Evolutionary conservation across 2,888 invertebrate species (phyloP).

Genomic region (Rhodophaea formosa): DNA sequence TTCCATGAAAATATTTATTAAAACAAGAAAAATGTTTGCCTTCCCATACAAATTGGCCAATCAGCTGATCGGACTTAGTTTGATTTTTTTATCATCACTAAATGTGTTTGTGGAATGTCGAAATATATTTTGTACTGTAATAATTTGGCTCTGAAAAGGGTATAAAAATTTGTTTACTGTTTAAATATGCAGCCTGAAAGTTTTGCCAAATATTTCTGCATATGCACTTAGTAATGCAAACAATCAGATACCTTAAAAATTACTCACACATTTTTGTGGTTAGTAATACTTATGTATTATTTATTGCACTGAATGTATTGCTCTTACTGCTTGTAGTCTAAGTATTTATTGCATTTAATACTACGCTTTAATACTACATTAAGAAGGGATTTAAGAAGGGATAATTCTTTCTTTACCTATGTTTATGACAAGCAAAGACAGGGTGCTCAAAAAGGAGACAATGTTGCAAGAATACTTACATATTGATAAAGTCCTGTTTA

Average conservation of each 20-base stretch:
- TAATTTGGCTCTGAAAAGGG: too few species aligned
- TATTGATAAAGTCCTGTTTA: constrained; percentile 25
- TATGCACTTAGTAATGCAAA: neutral
- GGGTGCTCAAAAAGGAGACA: neutral
- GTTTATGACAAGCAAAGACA: neutral
- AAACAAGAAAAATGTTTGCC: too few species aligned
- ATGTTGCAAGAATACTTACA: constrained; percentile 32
- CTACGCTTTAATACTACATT: neutral
- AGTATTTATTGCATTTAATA: neutral
- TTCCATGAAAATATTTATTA: too few species aligned
- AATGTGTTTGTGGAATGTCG: too few species aligned
- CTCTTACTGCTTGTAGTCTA: neutral
- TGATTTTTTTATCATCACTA: too few species aligned
- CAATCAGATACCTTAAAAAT: neutral
- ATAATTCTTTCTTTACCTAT: neutral
- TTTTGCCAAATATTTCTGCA: too few species aligned
- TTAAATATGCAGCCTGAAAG: too few species aligned
- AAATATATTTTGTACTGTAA: too few species aligned
- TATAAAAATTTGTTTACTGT: too few species aligned
- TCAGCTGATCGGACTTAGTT: too few species aligned
- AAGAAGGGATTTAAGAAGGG: neutral
- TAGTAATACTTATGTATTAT: neutral
- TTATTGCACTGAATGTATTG: too few species aligned
- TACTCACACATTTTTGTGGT: neutral
- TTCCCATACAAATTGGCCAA: too few species aligned